Evolutionary conservation across 2,888 invertebrate genomes (phyloP).

Genomic region (Sinelater perroti): DNA sequence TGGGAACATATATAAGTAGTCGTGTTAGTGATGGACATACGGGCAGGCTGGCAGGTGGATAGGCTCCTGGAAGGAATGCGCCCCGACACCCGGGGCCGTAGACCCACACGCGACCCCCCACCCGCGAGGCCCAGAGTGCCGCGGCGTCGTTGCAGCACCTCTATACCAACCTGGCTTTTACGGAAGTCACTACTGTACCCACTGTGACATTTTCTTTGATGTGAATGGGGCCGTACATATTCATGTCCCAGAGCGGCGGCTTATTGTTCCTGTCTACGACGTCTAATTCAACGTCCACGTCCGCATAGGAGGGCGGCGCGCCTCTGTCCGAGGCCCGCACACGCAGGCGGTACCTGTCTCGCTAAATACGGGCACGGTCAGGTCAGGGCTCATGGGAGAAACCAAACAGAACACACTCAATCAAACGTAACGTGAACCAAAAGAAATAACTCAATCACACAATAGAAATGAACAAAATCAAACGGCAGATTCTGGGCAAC

Average conservation of each 20-base stretch:
- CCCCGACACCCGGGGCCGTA: constrained; percentile 44
- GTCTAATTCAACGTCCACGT: constrained; percentile 97
- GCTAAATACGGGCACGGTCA: constrained; percentile 80
- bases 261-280: constrained; percentile 99
- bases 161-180: constrained; percentile 97
- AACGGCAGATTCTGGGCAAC: constrained; percentile 36
- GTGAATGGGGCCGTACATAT: constrained; percentile 96
- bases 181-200: constrained; percentile 97
- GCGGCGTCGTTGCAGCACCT: constrained; percentile 56
- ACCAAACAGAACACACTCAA: constrained; percentile 62
- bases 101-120: constrained; percentile 47
- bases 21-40: constrained; percentile 46
- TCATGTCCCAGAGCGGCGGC: constrained; percentile 95
- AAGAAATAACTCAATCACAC: constrained; percentile 59
- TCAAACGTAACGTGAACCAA: constrained; percentile 54
- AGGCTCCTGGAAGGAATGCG: constrained; percentile 44
- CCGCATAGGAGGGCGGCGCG: constrained; percentile 89
- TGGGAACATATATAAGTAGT: constrained; percentile 47
- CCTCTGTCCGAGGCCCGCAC: constrained; percentile 97
- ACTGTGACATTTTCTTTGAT: constrained; percentile 99
- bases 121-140: constrained; percentile 63
- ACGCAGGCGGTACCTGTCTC: constrained; percentile 95
- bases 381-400: constrained; percentile 72
- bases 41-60: constrained; percentile 45
- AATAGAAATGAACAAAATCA: constrained; percentile 46